Evolutionary conservation across 2,113 vertebrate species (phyloP).

Genomic region (Peromyscus californicus): DNA sequence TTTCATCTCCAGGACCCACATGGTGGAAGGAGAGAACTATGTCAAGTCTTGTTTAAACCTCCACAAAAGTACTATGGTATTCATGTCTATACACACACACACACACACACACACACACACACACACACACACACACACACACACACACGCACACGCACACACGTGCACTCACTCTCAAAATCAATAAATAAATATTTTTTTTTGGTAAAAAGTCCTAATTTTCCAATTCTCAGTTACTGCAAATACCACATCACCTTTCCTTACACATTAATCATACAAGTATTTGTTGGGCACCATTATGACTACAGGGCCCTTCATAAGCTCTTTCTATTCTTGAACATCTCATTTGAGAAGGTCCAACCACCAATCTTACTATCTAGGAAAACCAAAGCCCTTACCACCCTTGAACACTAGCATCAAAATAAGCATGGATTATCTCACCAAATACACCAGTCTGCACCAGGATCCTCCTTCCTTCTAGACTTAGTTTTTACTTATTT

Average conservation of each 20-base stretch:
- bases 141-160: too few species aligned
- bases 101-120: too few species aligned
- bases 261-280: neutral
- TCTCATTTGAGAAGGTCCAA: conserved; percentile 32
- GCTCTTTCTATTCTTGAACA: neutral
- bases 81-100: neutral
- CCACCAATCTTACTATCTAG: neutral
- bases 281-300: neutral
- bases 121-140: neutral
- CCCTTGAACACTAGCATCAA: neutral
- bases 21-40: too few species aligned
- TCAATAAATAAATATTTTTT: neutral
- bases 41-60: neutral
- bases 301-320: neutral
- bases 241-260: neutral
- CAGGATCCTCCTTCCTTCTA: neutral
- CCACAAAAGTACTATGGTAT: neutral
- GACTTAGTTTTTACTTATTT: neutral
- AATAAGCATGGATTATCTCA: neutral
- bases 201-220: neutral
- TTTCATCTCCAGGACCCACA: neutral
- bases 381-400: neutral
- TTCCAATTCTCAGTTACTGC: neutral
- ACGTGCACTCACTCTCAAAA: too few species aligned
- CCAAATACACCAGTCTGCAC: neutral